Evolutionary conservation across 1,140 invertebrate genomes (phyloP), one percentile per base, ranked within the genome.

Genomic region (Cydia strobilella): DNA sequence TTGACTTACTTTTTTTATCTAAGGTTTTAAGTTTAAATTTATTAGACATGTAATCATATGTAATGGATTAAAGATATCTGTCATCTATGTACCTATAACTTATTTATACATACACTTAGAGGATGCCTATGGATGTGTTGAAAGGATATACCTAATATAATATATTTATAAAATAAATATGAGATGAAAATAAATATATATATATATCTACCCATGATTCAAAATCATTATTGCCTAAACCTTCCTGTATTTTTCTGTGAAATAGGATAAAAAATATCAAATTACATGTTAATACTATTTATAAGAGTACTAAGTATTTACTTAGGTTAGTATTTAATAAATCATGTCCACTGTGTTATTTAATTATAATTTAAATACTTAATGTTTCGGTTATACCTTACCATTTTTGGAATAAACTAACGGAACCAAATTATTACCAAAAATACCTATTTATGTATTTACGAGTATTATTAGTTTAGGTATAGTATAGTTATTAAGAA

Each of bases 121-220:
- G 31, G 3, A 35, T 10, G 31, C 15, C 31, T 69, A 39, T 35
- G 31, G 27, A 42, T 18, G 15, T 18, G 82, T 87, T 86, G 85
- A 88, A 86, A 86, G 80, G 82, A 80, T 80, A 78, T 79, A n/a
- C n/a, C n/a, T n/a, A 80, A 81, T 80, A 83, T 76, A 63, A 6
- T 63, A 62, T 82, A 83, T 76, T 78, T 80, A 81, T 81, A 75
- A 77, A 76, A 31, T 75, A 77, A 27, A 73, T 65, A 39, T 74
- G 48, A 74, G 39, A 72, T 20, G 65, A 78, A 76, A 66, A 74
- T 75, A 75, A 76, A 78, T 72, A 31, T 65, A n/a, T n/a, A n/a
- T n/a, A n/a, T n/a, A 74, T 65, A 71, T 75, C 23, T 73, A 74
- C 20, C n/a, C 48, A 74, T 72, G 66, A 23, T 72, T 75, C 62